Conservation (phyloP, 2,113 vertebrate species). For the Suncus etruscus region DNA sequence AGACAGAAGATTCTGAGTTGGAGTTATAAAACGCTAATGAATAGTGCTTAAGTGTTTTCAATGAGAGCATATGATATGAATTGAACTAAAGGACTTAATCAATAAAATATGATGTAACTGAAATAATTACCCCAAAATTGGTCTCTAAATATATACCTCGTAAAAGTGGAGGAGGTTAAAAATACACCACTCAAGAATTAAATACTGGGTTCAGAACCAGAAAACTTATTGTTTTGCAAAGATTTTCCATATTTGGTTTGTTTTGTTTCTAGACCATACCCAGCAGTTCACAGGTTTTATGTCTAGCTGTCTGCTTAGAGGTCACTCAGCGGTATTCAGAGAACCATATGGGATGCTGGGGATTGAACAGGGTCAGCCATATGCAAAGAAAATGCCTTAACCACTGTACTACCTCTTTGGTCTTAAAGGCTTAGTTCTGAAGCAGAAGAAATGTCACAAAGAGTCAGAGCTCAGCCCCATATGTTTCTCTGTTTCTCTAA, state of each 20-base stretch:
- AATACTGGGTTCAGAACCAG: background rate
- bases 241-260: background rate
- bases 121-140: constrained; percentile 34
- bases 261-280: background rate
- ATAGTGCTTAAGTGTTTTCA: constrained; percentile 1
- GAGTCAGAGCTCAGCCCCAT: too few relatives aligned
- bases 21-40: background rate
- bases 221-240: constrained; percentile 22
- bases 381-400: too few relatives aligned
- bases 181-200: constrained; percentile 31
- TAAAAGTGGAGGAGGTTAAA: constrained; percentile 29
- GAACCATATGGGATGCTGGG: too few relatives aligned
- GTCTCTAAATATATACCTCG: background rate
- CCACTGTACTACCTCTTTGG: too few relatives aligned
- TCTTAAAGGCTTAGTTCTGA: too few relatives aligned
- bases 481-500: too few relatives aligned
- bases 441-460: too few relatives aligned
- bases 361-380: too few relatives aligned
- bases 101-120: background rate
- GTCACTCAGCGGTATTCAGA: too few relatives aligned
- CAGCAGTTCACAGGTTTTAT: background rate
- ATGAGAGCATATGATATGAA: background rate
- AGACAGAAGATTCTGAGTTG: constrained; percentile 25
- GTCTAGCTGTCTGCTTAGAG: background rate
- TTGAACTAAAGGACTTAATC: constrained; percentile 41